These are phyloP conservation scores for Plagodis dolabraria DNA, from an alignment of 2,888 invertebrate species.

Conservation along the genomic window DNA sequence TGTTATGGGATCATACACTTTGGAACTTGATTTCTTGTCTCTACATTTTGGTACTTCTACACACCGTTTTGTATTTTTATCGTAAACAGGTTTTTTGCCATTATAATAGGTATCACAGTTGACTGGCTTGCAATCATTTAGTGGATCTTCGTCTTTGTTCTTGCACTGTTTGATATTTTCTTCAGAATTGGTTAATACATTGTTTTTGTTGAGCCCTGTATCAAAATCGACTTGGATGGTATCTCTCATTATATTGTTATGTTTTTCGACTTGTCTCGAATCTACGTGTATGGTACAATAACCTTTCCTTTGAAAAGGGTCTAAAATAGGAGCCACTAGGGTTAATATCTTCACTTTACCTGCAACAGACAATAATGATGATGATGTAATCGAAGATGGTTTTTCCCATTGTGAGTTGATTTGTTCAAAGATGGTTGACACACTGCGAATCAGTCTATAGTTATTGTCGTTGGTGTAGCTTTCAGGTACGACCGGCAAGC, in stretches of 20 bases:
- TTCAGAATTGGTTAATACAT: constrained; percentile 30
- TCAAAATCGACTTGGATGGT: constrained; percentile 63
- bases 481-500: too few species aligned
- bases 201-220: constrained; percentile 49
- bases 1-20: constrained; percentile 56
- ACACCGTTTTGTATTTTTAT: constrained; percentile 54
- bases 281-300: constrained; percentile 63
- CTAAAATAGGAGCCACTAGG: constrained; percentile 63
- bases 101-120: constrained; percentile 70
- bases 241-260: constrained; percentile 51
- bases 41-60: constrained; percentile 51
- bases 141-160: constrained; percentile 61
- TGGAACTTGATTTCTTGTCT: constrained; percentile 40
- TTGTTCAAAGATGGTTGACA: neutral
- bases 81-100: constrained; percentile 56
- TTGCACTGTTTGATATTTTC: constrained; percentile 49
- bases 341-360: constrained; percentile 53
- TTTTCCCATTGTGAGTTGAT: neutral
- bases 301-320: constrained; percentile 61
- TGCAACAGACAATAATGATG: constrained; percentile 36
- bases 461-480: too few species aligned
- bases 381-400: constrained; percentile 2
- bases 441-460: too few species aligned
- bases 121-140: constrained; percentile 67
- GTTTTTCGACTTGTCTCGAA: constrained; percentile 50